Conservation (phyloP, 2,113 vertebrate genomes). For the Sakesphorus luctuosus region DNA sequence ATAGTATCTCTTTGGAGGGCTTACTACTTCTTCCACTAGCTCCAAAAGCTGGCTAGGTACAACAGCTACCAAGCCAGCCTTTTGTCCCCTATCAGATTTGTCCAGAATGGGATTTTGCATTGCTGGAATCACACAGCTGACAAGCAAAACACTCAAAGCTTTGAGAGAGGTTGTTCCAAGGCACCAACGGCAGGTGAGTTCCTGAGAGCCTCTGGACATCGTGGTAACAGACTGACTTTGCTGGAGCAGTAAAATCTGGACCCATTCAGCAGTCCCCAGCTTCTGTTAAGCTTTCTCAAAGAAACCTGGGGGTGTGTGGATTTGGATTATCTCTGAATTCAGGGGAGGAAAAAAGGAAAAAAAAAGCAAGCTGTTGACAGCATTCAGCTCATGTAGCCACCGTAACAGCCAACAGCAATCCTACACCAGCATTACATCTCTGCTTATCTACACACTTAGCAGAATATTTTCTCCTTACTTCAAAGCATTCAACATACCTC, state of each 20-base stretch:
- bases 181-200: background rate
- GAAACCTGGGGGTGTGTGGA: background rate
- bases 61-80: background rate
- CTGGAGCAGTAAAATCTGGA: background rate
- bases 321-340: background rate
- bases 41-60: background rate
- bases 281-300: background rate
- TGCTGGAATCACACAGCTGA: background rate
- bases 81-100: background rate
- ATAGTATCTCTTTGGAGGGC: background rate
- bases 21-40: background rate
- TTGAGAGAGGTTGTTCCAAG: background rate
- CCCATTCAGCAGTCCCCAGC: background rate
- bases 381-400: background rate
- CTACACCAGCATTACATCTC: background rate
- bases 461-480: background rate
- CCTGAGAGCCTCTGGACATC: accelerated
- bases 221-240: background rate
- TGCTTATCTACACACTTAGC: background rate
- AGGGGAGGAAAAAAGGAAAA: background rate
- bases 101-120: background rate
- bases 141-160: background rate
- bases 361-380: background rate
- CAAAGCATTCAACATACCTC: background rate
- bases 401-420: background rate